These are phyloP conservation scores for Campylorhamphus procurvoides DNA, from an alignment of 2,113 vertebrate genomes.

Conservation along the genomic window DNA sequence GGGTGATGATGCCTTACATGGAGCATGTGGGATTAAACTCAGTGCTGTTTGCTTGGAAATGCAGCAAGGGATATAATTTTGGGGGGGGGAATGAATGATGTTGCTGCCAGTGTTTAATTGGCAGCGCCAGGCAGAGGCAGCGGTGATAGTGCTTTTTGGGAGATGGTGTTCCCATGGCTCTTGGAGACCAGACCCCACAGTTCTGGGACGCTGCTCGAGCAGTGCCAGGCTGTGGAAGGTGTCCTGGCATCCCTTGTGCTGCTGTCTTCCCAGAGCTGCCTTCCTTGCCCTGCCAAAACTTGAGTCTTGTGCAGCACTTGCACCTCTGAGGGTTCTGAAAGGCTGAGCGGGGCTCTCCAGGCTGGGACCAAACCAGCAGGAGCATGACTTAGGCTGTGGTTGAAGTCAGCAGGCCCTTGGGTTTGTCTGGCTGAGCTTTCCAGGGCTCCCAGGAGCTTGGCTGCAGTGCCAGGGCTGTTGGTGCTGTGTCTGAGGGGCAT, in stretches of 20 bases:
- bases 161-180: background rate
- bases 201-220: background rate
- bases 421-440: background rate
- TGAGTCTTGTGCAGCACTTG: background rate
- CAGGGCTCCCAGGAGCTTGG: background rate
- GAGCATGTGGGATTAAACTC: background rate
- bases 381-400: background rate
- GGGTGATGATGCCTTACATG: background rate
- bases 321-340: background rate
- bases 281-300: background rate
- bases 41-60: background rate
- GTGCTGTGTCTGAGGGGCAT: background rate
- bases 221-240: background rate
- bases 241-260: background rate
- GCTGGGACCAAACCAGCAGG: background rate
- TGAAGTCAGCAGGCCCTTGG: background rate
- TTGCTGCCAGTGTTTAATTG: rapidly evolving
- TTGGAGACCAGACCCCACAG: background rate
- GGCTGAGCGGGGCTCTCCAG: background rate
- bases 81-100: no score
- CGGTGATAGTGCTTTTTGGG: rapidly evolving
- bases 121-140: background rate
- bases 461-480: background rate
- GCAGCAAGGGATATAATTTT: background rate
- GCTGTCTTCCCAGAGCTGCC: background rate